Evolutionary conservation across 2,797 vertebrate species (phyloP).

Genomic region (Microcaecilia unicolor): DNA sequence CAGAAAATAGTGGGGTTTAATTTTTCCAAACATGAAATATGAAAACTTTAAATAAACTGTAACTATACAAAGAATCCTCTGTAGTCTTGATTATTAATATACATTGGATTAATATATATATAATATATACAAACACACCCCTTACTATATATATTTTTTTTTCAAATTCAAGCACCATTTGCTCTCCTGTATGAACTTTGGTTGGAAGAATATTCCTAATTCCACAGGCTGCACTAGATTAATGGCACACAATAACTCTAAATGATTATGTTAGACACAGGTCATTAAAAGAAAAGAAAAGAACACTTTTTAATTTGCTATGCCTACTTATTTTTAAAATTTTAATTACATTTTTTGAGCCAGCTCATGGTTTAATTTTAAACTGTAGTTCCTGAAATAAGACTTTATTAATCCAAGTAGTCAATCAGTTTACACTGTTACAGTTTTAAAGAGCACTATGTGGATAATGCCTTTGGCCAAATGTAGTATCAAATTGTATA

Average conservation of each 20-base stretch:
- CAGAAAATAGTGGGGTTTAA: constrained; percentile 88
- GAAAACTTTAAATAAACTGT: constrained; percentile 70
- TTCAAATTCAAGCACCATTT: constrained; percentile 74
- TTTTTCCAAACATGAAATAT: constrained; percentile 75
- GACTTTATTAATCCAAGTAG: constrained; percentile 43
- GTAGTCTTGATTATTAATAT: constrained; percentile 58
- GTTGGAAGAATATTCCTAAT: constrained; percentile 74
- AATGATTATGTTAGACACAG: constrained; percentile 60
- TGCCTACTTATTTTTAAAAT: constrained; percentile 53
- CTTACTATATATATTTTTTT: constrained; percentile 53
- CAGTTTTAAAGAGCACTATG: constrained; percentile 9
- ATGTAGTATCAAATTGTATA: not conserved
- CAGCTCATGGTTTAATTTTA: constrained; percentile 79
- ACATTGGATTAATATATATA: constrained; percentile 62
- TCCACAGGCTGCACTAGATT: constrained; percentile 78
- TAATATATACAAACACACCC: too few species aligned
- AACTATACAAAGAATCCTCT: constrained; percentile 72
- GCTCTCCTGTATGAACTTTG: constrained; percentile 75
- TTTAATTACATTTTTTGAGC: constrained; percentile 72
- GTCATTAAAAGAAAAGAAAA: constrained; percentile 56
- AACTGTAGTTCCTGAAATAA: constrained; percentile 44
- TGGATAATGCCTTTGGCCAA: constrained; percentile 27
- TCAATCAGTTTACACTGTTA: constrained; percentile 21
- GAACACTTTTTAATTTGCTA: constrained; percentile 65
- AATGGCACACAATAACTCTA: constrained; percentile 86